Evolutionary conservation across 2,888 invertebrate species (phyloP).

Genomic region (Ophioninae sp.): DNA sequence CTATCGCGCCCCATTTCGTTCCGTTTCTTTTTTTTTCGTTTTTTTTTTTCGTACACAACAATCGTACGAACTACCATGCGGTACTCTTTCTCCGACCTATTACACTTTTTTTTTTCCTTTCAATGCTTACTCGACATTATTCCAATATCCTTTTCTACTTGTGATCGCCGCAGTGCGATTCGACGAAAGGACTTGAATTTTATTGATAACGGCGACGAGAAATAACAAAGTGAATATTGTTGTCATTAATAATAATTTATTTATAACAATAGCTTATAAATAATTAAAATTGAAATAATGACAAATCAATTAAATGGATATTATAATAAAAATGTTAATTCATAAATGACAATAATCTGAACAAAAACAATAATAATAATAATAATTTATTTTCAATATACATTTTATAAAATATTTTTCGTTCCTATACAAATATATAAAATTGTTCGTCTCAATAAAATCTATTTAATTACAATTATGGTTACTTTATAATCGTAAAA

Average conservation of each 20-base stretch:
- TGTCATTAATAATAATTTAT: neutral
- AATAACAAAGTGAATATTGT: neutral
- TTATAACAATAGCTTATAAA: neutral
- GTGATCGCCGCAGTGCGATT: neutral
- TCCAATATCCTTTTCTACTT: slow-evolving; percentile 13
- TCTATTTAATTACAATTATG: no score
- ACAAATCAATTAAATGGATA: no score
- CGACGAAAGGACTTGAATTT: neutral
- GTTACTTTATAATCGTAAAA: no score
- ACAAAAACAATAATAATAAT: no score
- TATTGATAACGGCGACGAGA: neutral
- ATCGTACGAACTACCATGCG: slow-evolving; percentile 29
- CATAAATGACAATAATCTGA: no score
- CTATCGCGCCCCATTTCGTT: slow-evolving; percentile 25
- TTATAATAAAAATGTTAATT: no score
- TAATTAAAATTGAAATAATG: no score
- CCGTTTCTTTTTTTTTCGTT: neutral
- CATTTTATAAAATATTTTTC: no score
- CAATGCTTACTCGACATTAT: slow-evolving; percentile 28
- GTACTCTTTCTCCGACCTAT: neutral
- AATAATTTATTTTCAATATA: no score
- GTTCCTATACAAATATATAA: no score
- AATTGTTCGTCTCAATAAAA: no score
- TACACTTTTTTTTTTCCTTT: neutral
- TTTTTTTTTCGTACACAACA: neutral